Conservation (phyloP, 2,797 vertebrate genomes). For the Pseudotriccus pelzelni region DNA sequence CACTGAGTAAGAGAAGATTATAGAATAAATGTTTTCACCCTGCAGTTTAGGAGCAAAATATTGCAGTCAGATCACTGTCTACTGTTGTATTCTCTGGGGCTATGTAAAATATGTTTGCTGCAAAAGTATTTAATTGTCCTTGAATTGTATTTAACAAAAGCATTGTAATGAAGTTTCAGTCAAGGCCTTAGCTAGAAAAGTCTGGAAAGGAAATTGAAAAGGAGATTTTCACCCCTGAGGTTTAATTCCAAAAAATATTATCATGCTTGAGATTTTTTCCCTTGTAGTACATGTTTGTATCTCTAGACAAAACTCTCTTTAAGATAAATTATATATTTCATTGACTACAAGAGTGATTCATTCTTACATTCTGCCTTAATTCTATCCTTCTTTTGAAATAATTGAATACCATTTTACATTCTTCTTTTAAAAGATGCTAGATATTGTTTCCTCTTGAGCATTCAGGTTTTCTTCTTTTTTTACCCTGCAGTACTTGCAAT, state of each 20-base stretch:
- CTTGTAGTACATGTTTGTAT: neutral
- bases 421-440: neutral
- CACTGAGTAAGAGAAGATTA: neutral
- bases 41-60: neutral
- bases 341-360: neutral
- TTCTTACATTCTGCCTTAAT: neutral
- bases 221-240: neutral
- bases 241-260: neutral
- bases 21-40: neutral
- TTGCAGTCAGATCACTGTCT: neutral
- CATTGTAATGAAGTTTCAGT: neutral
- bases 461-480: neutral
- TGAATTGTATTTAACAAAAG: neutral
- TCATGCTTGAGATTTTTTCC: neutral
- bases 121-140: neutral
- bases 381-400: neutral
- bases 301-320: neutral
- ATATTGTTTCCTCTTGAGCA: neutral
- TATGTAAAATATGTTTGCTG: neutral
- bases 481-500: rapidly evolving
- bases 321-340: neutral
- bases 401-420: neutral
- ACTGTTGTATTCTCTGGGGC: neutral
- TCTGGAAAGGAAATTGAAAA: neutral
- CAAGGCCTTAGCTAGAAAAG: neutral